A percentile compares a stretch with the other conserved stretches of the same genome.
phyloP scores from a whole-genome alignment of 2,113 vertebrate genomes.

The Periophthalmodon schlosseri region DNA sequence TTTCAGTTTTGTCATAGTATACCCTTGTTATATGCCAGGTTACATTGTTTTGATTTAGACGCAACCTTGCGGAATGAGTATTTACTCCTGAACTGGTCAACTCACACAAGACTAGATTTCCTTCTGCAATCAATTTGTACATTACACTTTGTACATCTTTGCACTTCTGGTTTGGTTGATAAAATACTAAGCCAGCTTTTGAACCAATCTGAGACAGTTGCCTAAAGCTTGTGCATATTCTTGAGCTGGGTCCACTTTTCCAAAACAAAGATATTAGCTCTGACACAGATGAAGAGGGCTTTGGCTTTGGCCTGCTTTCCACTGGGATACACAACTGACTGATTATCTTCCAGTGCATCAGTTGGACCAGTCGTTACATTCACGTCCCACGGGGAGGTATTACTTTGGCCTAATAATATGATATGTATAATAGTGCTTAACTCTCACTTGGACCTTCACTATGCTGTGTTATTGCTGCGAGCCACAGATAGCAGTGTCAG shows the following conservation, averaged over 20 bases:
- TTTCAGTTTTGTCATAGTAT: not conserved
- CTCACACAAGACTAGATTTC: not conserved
- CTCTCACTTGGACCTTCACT: constrained; percentile 53
- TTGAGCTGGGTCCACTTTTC: constrained; percentile 49
- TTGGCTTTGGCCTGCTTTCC: constrained; percentile 57
- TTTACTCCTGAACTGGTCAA: not conserved
- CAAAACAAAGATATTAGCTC: constrained; percentile 65
- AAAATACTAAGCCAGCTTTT: constrained; percentile 16
- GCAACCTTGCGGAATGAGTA: not conserved
- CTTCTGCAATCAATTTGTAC: not conserved
- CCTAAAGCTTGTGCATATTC: constrained; percentile 36
- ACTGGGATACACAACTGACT: constrained; percentile 61
- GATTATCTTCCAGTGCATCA: constrained; percentile 70
- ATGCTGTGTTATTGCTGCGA: constrained; percentile 42
- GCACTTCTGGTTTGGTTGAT: not conserved
- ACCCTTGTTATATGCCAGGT: too few species aligned
- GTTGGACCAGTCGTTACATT: constrained; percentile 55
- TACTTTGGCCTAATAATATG: constrained; percentile 66
- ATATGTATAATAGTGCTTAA: constrained; percentile 57
- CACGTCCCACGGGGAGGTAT: constrained; percentile 60
- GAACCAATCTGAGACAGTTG: constrained; percentile 21
- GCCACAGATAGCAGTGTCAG: constrained; percentile 40
- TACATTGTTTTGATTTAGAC: not conserved
- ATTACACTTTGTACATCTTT: not conserved
- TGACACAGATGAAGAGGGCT: constrained; percentile 55